Conservation (phyloP, 2,888 invertebrate genomes). For the Acrocera orbiculus region DNA sequence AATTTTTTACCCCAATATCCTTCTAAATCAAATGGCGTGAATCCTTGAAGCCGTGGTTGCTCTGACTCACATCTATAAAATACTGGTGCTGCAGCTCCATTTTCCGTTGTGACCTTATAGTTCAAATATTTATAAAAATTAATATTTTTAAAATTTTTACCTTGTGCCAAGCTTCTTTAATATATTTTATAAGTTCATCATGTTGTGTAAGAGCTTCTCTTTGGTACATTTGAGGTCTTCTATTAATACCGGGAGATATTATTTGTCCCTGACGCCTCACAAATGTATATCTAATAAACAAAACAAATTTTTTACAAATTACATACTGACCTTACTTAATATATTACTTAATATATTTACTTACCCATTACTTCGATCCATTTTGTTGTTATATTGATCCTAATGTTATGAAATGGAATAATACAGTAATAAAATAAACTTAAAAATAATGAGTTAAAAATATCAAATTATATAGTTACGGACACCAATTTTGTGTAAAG, state of each 20-base stretch:
- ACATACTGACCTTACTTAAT: too few relatives aligned
- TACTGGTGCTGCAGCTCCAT: constrained; percentile 33
- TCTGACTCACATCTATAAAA: constrained; percentile 27
- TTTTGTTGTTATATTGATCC: too few relatives aligned
- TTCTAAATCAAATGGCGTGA: constrained; percentile 61
- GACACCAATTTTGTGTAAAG: too few relatives aligned
- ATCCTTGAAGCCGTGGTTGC: constrained; percentile 43
- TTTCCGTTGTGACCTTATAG: constrained; percentile 28
- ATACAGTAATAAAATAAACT: too few relatives aligned
- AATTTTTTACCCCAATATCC: constrained; percentile 57
- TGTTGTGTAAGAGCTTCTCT: constrained; percentile 34
- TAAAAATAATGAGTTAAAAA: too few relatives aligned
- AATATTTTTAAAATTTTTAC: constrained; percentile 23
- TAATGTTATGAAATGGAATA: too few relatives aligned
- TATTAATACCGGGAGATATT: constrained; percentile 15
- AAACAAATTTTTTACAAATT: too few relatives aligned
- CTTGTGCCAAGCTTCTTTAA: constrained; percentile 60
- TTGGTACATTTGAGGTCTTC: constrained; percentile 15
- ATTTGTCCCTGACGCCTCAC: constrained; percentile 25
- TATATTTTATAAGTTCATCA: constrained; percentile 63
- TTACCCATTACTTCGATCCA: too few relatives aligned
- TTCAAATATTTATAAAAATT: neutral
- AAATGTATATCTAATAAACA: constrained; percentile 24
- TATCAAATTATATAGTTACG: too few relatives aligned
- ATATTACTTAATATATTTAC: too few relatives aligned